Evolutionary conservation across 2,797 vertebrate genomes (phyloP).

Genomic region (Oceanodroma leucorhoa): DNA sequence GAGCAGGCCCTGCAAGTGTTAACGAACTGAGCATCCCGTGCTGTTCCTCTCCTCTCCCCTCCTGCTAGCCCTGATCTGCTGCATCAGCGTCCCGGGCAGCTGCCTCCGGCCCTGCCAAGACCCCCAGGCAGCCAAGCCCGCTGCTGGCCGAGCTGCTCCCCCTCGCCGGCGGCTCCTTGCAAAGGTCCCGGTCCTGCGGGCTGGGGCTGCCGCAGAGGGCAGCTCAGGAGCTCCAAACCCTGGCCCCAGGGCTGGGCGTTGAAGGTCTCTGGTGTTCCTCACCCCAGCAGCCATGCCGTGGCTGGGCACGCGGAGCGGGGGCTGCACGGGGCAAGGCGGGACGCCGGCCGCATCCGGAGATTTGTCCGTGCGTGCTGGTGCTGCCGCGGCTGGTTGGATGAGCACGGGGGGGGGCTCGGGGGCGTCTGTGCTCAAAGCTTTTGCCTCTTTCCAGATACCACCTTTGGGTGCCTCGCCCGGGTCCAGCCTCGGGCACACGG

Average conservation of each 20-base stretch:
- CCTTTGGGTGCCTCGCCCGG: neutral
- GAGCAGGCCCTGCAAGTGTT: neutral
- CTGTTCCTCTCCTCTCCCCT: neutral
- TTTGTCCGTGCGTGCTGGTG: rapidly evolving
- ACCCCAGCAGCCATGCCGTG: rapidly evolving
- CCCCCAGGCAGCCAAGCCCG: rapidly evolving
- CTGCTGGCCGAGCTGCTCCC: neutral
- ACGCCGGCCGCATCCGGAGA: rapidly evolving
- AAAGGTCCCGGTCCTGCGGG: rapidly evolving
- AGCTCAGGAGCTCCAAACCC: neutral
- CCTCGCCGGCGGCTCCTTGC: neutral
- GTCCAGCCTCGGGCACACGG: neutral
- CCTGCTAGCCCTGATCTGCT: neutral
- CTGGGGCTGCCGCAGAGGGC: neutral
- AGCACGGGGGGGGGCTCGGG: rapidly evolving
- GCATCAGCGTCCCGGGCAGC: neutral
- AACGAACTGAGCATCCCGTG: rapidly evolving
- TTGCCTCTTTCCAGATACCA: constrained; percentile 11
- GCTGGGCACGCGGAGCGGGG: neutral
- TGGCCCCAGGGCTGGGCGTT: neutral
- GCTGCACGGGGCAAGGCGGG: neutral
- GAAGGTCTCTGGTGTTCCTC: neutral
- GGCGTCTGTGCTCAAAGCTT: neutral
- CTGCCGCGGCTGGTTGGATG: neutral
- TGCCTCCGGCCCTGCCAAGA: neutral